A percentile compares a stretch with the other conserved stretches of the same genome.
These are phyloP conservation scores for Crocodylus rhombifer DNA, from an alignment of 2,797 vertebrate species.

Conservation along the genomic window DNA sequence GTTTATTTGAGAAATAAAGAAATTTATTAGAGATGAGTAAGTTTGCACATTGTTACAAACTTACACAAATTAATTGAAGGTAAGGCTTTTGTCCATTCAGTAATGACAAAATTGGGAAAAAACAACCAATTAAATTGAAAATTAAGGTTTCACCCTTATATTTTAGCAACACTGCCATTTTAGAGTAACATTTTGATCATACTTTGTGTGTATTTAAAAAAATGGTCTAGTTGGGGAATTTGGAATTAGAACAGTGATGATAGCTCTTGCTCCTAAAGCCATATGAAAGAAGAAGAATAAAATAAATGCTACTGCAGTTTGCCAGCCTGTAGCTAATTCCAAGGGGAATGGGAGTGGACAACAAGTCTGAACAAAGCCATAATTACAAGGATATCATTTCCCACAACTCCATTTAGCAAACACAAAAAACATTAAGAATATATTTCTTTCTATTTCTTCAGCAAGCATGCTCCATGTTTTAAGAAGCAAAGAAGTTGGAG, in stretches of 20 bases:
- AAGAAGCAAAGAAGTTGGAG: neutral
- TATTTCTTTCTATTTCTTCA: neutral
- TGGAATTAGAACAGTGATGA: too few species aligned
- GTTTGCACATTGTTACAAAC: neutral
- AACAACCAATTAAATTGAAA: accelerated
- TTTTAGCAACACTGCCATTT: neutral
- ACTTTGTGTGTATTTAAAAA: neutral
- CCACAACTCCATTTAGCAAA: constrained; percentile 59
- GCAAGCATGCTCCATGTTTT: neutral
- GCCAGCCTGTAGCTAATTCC: constrained; percentile 53
- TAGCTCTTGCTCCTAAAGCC: too few species aligned
- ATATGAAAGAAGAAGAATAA: neutral
- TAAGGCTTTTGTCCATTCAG: neutral
- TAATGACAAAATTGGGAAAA: neutral
- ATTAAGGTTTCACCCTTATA: neutral
- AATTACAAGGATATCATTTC: constrained; percentile 67
- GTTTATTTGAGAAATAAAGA: constrained; percentile 31
- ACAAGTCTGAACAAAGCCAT: constrained; percentile 72
- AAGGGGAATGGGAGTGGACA: constrained; percentile 57
- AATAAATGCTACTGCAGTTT: constrained; percentile 49
- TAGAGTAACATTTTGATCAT: constrained; percentile 8
- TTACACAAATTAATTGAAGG: too few species aligned
- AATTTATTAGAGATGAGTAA: constrained; percentile 17
- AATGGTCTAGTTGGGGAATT: too few species aligned
- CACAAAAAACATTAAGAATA: constrained; percentile 25